phyloP scores from a whole-genome alignment of 2,888 invertebrate genomes.

The Mesorhabditis sp. region DNA sequence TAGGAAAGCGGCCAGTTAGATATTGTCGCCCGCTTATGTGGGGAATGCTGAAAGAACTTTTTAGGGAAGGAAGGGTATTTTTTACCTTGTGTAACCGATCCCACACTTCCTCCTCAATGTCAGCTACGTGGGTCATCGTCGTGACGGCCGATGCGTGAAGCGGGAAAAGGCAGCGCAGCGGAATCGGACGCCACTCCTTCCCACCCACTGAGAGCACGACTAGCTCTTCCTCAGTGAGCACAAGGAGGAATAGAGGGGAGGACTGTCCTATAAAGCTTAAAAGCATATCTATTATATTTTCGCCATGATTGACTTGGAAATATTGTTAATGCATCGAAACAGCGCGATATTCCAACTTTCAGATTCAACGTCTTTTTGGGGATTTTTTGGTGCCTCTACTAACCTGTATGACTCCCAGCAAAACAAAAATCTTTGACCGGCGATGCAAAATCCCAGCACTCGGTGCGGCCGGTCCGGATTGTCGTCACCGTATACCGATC shows the following conservation, averaged over 20 bases:
- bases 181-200: slow-evolving; percentile 71
- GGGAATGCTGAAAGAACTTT: not conserved
- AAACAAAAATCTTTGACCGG: slow-evolving; percentile 6
- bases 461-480: slow-evolving; percentile 63
- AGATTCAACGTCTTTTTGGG: too few species aligned
- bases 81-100: not conserved
- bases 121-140: slow-evolving; percentile 41
- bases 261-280: not conserved
- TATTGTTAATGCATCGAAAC: too few species aligned
- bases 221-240: slow-evolving; percentile 84
- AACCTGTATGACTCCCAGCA: not conserved
- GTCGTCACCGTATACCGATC: slow-evolving; percentile 90
- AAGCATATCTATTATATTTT: not conserved
- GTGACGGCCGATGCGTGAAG: slow-evolving; percentile 87
- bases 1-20: not conserved
- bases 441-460: not conserved
- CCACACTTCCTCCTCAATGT: slow-evolving; percentile 3
- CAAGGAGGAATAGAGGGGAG: slow-evolving; percentile 9
- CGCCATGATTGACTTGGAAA: too few species aligned
- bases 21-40: not conserved
- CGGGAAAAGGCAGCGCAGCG: slow-evolving; percentile 79
- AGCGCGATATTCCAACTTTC: too few species aligned
- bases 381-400: too few species aligned
- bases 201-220: slow-evolving; percentile 83
- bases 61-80: not conserved